phyloP scores from a whole-genome alignment of 2,113 vertebrate species.

The Suricata suricatta region DNA sequence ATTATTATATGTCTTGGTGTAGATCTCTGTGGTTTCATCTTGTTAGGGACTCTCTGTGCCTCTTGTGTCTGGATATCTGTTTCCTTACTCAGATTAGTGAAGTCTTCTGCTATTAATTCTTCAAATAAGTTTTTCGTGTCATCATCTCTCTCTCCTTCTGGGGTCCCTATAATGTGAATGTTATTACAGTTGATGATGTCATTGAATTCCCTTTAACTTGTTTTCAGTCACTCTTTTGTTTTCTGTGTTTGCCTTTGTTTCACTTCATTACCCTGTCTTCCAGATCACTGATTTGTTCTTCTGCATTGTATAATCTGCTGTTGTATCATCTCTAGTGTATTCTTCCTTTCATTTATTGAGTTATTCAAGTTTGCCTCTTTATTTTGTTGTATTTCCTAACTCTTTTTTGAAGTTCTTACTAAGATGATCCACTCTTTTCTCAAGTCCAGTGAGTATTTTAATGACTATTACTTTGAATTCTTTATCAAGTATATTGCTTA shows the following conservation, averaged over 20 bases:
- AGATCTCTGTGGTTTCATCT: not conserved
- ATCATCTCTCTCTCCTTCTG: not conserved
- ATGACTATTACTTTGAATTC: not conserved
- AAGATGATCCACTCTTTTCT: not conserved
- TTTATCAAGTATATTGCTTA: not conserved
- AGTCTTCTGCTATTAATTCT: not conserved
- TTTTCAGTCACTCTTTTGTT: not conserved
- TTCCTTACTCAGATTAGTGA: not conserved
- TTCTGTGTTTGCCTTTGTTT: not conserved
- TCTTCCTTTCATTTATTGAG: not conserved
- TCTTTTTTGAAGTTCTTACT: not conserved
- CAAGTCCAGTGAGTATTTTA: not conserved
- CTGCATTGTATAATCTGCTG: not conserved
- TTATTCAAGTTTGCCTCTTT: not conserved
- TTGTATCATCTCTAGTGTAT: not conserved
- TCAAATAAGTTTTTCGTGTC: not conserved
- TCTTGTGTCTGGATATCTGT: not conserved
- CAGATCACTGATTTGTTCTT: not conserved
- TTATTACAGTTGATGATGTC: not conserved
- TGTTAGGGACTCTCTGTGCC: not conserved
- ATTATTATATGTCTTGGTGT: not conserved
- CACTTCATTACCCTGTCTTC: not conserved
- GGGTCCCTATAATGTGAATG: not conserved
- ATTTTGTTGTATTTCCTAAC: not conserved
- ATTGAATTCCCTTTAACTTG: not conserved